Percentiles rank a stretch among this genome's conserved stretches.
These are phyloP conservation scores for Eleutherodactylus coqui DNA, from an alignment of 2,797 vertebrate species.

Conservation along the genomic window DNA sequence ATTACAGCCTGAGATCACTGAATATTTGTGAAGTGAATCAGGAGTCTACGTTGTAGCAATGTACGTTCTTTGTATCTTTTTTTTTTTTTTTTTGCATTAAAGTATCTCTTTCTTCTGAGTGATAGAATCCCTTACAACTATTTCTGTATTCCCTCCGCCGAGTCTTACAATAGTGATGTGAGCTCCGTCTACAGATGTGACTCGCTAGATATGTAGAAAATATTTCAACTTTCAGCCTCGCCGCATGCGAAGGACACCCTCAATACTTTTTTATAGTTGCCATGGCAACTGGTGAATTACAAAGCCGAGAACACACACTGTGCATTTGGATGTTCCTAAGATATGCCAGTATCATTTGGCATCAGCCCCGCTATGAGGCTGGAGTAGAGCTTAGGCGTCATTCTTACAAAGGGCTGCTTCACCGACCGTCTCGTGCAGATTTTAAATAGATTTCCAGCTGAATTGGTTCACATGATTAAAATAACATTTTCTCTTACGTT, in stretches of 20 bases:
- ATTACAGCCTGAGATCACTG: constrained; percentile 51
- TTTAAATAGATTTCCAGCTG: neutral
- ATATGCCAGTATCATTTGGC: constrained; percentile 52
- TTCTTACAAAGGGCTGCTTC: constrained; percentile 2
- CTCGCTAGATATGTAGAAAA: neutral
- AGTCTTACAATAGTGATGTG: neutral
- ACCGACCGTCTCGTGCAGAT: neutral
- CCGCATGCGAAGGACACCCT: constrained; percentile 31
- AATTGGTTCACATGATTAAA: neutral
- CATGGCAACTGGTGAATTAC: constrained; percentile 39
- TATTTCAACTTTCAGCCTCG: constrained; percentile 6
- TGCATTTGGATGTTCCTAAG: constrained; percentile 37
- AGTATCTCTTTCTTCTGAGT: neutral
- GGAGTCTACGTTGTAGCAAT: neutral
- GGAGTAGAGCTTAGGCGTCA: neutral
- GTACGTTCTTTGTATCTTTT: constrained; percentile 20
- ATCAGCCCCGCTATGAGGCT: constrained; percentile 27
- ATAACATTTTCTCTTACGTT: neutral
- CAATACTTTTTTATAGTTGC: constrained; percentile 54
- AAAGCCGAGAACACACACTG: constrained; percentile 34
- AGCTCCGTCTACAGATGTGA: neutral
- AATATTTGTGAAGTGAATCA: constrained; percentile 52
- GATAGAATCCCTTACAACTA: neutral
- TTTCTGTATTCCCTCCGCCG: neutral
- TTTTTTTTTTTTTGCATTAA: constrained; percentile 21